Evolutionary conservation across 2,113 vertebrate species (phyloP), one percentile per base, ranked within the genome.

Genomic region (Chloebia gouldiae): DNA sequence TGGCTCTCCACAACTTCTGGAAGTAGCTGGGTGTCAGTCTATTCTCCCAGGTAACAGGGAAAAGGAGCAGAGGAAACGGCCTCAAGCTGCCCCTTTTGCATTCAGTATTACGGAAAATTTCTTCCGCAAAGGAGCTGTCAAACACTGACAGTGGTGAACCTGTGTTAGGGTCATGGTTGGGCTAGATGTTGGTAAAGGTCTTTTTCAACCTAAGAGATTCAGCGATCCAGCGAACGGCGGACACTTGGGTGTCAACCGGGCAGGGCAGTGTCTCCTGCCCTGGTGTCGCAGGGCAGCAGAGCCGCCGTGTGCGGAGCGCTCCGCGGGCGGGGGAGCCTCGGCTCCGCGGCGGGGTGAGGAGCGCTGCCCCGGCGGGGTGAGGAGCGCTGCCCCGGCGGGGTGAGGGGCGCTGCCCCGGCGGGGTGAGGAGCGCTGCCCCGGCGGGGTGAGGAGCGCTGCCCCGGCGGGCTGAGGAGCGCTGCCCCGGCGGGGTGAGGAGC

Each of bases 261-360:
- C 53, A 60, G 47, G 28, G 6, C 7, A 1, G 21, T 27, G 59
- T 42, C n/a, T 51, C 10, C 15, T 22, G 51, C 19, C 45, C n/a
- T 1, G 15, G 3, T 68, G 40, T 18, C 2, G 1, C 39, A 1
- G 10, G 18, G 50, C 1, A 0, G 3, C 15, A 6, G 63, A 13
- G 56, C 21, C 2, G 39, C n/a, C 0, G 2, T 31, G 23, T 22
- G 33, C n/a, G 7, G 54, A 23, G 59, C 10, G 0, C 25, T 81
- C 7, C 30, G 1, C 0, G 5, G 54, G 42, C 44, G 71, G 4
- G 42, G 11, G 35, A 76, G 25, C 15, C 40, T 14, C 7, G 15
- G 35, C 7, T 39, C 9, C 39, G 56, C 49, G 1, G 1, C 0
- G 53, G 64, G 35, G 40, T 5, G 50, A 50, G 10, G 73, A 15